Base-by-base conservation (phyloP, 2,888 invertebrate species). In the Ophraella communa region DNA sequence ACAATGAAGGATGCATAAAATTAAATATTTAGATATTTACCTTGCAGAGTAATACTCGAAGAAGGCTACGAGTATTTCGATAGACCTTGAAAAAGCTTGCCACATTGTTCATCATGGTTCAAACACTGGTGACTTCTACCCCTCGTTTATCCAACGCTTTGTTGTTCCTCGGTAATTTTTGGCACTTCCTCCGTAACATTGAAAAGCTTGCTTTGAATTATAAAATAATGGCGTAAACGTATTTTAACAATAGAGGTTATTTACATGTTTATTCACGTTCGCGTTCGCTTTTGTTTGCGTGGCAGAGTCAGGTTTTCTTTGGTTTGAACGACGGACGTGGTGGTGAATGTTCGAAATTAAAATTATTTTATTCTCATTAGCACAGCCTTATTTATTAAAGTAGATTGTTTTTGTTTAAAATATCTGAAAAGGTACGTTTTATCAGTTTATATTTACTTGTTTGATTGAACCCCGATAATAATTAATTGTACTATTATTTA, bases 31-130 rank as follows among this genome's bases (percentile, higher is more conserved):
- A 10, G 17, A 24, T 35, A 21, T 77, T 86, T 86, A 90, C 89
- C 89, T 89, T 77, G 89, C 87, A 65, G 90, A 88, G 84, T 92
- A 92, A 81, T 91, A 92, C 81, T 92, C 92, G 86, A 92, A 91
- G 86, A 92, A 90, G 58, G 91, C 91, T 69, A 91, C 91, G 78
- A 92, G 86, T 79, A 92, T 91, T 84, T 92, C 92, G 81, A 92
- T 87, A 67, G 91, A 92, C 78, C 91, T 87, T 72, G 91, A 88
- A 85, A 92, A 91, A 67, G 91, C 90, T 72, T 91, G 89, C 92
- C 92, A 92, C 91, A 92, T 91, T 73, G 71, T 83, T 66, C 69
- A 59, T 60, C 69, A 69, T 71, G 66, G 57, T 66, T 71, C 66
- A 69, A 18, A 45, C 47, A 65, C 58, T 27, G 1, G 23, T 45